Evolutionary conservation across 2,797 vertebrate species (phyloP), one percentile per base, ranked within the genome.

Genomic region (Anguilla anguilla): DNA sequence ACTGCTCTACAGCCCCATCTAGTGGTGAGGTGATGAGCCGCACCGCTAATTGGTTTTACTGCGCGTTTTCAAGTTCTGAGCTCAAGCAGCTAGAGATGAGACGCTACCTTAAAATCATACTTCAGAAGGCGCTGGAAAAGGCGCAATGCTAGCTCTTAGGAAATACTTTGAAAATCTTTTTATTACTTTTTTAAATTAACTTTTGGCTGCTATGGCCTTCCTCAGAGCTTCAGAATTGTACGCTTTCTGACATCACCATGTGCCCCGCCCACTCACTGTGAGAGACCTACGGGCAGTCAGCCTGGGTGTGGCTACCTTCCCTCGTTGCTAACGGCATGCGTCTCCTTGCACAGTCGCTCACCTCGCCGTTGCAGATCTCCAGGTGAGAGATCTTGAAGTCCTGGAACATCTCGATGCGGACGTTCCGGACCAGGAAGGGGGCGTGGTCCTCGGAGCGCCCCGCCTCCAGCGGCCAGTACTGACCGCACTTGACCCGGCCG

Each of bases 401-500:
- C 90, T 97, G 96, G 92, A 97, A 97, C 85, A 93, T 93, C 91
- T 97, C 95, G 89, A 97, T 95, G 83, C 95, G 94, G 79, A 95
- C 93, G 92, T 95, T 97, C 90, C 92, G 95, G 86, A 97, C 94
- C 89, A 96, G 89, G 89, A 97, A 97, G 91, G 92, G 95, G 25
- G 96, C 96, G 2, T 97, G 95, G 86, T 96, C 95, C 88, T 97
- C 96, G 5, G 95, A 96, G 89, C 91, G 93, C 81, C 95, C 96
- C 84, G 94, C 94, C 85, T 97, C 97, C 11, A 96, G 93, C 25
- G 97, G 97, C 97, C 97, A 97, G 91, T 97, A 97, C 91, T 97
- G 97, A 74, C 97, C 97, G 69, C 97, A 97, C 91, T 97, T 97
- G 28, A 97, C 95, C 81, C 97, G 92, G 0, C 97, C 97, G 10